Conservation (phyloP, 2,113 vertebrate genomes). For the Atlantisia rogersi region DNA sequence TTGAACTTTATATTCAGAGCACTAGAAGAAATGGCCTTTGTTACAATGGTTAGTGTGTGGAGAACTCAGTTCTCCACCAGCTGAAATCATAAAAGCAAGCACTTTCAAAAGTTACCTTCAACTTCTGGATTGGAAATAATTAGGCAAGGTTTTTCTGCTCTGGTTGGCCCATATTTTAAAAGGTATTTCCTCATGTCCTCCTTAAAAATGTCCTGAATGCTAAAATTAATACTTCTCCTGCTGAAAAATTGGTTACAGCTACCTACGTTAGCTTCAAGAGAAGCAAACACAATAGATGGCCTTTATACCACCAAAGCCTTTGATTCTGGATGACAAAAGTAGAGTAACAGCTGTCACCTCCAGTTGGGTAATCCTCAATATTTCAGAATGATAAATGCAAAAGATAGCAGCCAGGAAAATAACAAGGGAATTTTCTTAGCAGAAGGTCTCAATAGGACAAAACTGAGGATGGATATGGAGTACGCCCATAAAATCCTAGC, state of each 20-base stretch:
- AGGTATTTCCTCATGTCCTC: not conserved
- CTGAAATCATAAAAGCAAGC: not conserved
- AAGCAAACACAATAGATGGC: slow-evolving; percentile 13
- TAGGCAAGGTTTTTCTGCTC: not conserved
- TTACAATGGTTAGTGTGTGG: not conserved
- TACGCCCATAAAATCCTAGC: not conserved
- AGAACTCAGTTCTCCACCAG: not conserved
- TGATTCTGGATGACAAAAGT: slow-evolving; percentile 19
- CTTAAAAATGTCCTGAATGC: not conserved
- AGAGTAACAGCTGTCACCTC: not conserved
- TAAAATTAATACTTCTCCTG: not conserved
- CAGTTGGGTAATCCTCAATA: not conserved
- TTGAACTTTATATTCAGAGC: not conserved
- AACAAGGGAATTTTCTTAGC: not conserved
- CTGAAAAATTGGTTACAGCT: not conserved
- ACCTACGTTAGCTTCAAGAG: not conserved
- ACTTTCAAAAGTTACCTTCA: not conserved
- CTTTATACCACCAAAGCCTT: slow-evolving; percentile 23
- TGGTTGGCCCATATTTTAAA: not conserved
- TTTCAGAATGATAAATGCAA: not conserved
- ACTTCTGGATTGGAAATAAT: not conserved
- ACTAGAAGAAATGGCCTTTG: not conserved
- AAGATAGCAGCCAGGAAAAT: not conserved
- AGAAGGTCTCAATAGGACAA: not conserved
- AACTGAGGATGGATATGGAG: not conserved